Conservation (phyloP, 2,113 vertebrate genomes). For the Capreolus pygargus region DNA sequence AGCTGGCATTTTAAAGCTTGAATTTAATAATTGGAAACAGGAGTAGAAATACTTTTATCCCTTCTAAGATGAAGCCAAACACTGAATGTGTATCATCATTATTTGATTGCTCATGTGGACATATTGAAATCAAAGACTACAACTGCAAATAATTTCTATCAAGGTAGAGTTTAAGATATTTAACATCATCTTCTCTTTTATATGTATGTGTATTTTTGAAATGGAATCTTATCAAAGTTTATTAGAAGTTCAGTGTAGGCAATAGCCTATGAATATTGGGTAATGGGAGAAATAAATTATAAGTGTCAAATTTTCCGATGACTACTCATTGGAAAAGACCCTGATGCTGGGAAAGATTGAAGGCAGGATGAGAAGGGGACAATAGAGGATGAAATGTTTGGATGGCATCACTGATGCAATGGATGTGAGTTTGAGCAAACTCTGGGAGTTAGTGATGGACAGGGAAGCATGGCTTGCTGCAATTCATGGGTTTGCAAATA, state of each 20-base stretch:
- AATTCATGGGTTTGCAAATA: background rate
- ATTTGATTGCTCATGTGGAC: background rate
- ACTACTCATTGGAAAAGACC: background rate
- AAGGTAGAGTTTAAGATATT: background rate
- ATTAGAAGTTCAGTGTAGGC: background rate
- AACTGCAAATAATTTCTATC: background rate
- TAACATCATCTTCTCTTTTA: background rate
- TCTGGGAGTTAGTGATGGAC: background rate
- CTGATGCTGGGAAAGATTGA: background rate
- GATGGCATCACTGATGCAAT: background rate
- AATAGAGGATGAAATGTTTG: background rate
- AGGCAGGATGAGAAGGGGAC: background rate
- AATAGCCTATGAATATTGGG: background rate
- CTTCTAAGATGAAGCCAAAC: background rate
- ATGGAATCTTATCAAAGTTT: background rate
- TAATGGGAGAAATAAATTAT: background rate
- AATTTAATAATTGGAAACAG: constrained; percentile 2
- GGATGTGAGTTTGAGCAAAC: background rate
- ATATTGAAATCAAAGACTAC: background rate
- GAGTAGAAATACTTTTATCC: constrained; percentile 24
- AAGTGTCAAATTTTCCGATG: background rate
- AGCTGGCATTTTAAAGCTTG: background rate
- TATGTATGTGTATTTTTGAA: background rate
- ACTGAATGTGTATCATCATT: background rate
- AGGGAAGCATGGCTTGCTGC: background rate